Base-by-base conservation (phyloP, 2,113 vertebrate genomes). In the Cheilinus undulatus region DNA sequence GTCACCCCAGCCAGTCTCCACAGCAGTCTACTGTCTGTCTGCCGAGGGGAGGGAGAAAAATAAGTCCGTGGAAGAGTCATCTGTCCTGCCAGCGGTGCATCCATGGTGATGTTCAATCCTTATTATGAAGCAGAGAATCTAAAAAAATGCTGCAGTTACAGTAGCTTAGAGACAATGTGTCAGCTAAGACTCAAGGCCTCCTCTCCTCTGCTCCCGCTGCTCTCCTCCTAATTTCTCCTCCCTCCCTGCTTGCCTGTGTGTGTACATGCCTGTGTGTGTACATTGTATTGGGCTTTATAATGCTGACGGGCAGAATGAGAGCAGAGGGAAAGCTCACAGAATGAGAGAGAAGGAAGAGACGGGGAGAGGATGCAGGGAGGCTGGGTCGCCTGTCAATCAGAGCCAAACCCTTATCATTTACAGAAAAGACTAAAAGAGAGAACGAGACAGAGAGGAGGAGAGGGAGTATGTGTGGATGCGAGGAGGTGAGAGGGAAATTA, bases 231-330 rank as follows among this genome's bases (percentile, higher is more conserved):
- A 69, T 59, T 87, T 73, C 64, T 69, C 69, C 62, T 78, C 68
- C 45, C 46, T 82, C 26, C 24, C 36, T 28, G 3, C 15, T 3
- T 40, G 19, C 36, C 40, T 45, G n/a, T 53, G 40, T 69, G 36
- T 50, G 23, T 46, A 15, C 48, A 28, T 52, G 26, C 42, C 49
- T 54, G n/a, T 70, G 67, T 19, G 8, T 53, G 45, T 52, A 11
- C 64, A 63, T 77, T 65, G 73, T 80, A 86, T 71, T 63, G 64
- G 61, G 73, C 75, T 83, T 73, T 78, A 85, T 92, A 89, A 91
- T 89, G 86, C 89, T 92, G 90, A 92, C 78, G 40, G 90, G 90
- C 89, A 90, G 88, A 90, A 88, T 89, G 83, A 83, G 88, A 86
- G 80, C 87, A 88, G 79, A 80, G 70, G 71, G 76, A 87, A 45